These are phyloP conservation scores for Tanytarsus gracilentus DNA, from an alignment of 2,888 invertebrate genomes.

Conservation along the genomic window DNA sequence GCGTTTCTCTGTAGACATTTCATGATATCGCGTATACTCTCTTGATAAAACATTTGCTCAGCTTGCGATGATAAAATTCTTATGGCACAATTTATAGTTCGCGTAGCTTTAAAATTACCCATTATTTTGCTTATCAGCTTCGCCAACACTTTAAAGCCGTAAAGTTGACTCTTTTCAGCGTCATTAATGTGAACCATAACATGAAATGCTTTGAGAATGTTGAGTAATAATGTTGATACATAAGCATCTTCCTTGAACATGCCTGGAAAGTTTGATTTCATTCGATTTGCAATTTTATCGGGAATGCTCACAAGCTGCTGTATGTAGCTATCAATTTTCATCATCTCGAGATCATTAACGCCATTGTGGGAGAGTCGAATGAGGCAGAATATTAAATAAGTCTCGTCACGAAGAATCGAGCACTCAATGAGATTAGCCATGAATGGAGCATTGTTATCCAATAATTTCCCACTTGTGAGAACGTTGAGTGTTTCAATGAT, in stretches of 20 bases:
- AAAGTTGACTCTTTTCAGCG: conserved; percentile 6
- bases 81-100: conserved; percentile 47
- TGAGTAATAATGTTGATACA: conserved; percentile 50
- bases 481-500: conserved; percentile 32
- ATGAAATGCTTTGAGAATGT: conserved; percentile 52
- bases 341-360: conserved; percentile 32
- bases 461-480: background rate
- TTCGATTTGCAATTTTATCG: conserved; percentile 58
- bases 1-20: conserved; percentile 49
- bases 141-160: conserved; percentile 45
- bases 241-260: conserved; percentile 52
- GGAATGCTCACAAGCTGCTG: conserved; percentile 60
- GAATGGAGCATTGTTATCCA: background rate
- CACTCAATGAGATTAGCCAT: background rate
- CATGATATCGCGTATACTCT: conserved; percentile 48
- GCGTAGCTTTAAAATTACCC: conserved; percentile 47
- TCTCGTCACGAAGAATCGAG: background rate
- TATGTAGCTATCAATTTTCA: conserved; percentile 48
- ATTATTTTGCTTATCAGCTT: conserved; percentile 54
- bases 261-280: conserved; percentile 48
- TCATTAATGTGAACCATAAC: conserved; percentile 47
- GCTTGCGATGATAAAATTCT: conserved; percentile 50
- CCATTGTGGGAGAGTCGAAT: conserved; percentile 32
- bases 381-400: conserved; percentile 3
- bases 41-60: conserved; percentile 37